phyloP scores from a whole-genome alignment of 2,888 invertebrate species.

The Ormia ochracea region DNA sequence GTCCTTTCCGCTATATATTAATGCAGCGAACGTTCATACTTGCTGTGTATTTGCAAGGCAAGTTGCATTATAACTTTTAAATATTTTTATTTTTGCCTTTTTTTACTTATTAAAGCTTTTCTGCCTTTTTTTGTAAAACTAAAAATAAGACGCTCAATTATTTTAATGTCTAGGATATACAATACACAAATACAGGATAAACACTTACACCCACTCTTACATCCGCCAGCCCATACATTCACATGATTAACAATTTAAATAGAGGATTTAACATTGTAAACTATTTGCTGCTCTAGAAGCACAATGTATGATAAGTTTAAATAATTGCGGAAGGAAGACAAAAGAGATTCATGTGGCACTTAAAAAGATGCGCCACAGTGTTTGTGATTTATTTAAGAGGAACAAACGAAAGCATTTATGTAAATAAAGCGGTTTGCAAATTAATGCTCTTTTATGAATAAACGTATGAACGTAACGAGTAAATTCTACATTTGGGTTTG shows the following conservation, averaged over 20 bases:
- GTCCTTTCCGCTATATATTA: slow-evolving; percentile 33
- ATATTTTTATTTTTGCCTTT: slow-evolving; percentile 34
- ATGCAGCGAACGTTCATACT: neutral
- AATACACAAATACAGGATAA: slow-evolving; percentile 15
- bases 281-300: slow-evolving; percentile 30
- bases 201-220: neutral
- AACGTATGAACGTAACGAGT: neutral
- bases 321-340: slow-evolving; percentile 29
- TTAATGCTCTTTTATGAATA: neutral
- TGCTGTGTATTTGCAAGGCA: neutral
- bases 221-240: neutral
- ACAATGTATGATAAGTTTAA: slow-evolving; percentile 40
- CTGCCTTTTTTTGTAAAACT: neutral
- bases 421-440: neutral
- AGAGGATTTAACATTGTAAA: slow-evolving; percentile 49
- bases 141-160: slow-evolving; percentile 47
- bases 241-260: slow-evolving; percentile 42
- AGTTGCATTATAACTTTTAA: slow-evolving; percentile 24
- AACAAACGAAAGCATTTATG: neutral
- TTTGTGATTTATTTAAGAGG: slow-evolving; percentile 22
- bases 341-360: neutral
- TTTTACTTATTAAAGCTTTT: neutral
- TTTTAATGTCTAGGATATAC: slow-evolving; percentile 43
- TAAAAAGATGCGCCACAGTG: neutral
- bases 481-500: neutral